Base-by-base conservation (phyloP, 2,888 invertebrate species). In the Malachius bipustulatus region DNA sequence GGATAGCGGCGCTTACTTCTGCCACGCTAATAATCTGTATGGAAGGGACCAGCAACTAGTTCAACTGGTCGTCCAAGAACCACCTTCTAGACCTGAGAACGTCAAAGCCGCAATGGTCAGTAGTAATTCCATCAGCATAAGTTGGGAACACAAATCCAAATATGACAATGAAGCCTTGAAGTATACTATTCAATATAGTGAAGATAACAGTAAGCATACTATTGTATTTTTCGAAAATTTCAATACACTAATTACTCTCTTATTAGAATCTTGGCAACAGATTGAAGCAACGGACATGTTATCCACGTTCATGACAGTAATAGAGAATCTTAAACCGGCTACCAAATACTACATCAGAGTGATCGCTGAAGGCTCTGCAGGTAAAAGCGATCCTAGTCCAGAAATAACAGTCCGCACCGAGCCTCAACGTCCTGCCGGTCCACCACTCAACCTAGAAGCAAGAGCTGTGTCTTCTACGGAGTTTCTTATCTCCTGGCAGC, bases 1-100 rank as follows among this genome's bases (percentile, higher is more conserved):
- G 9, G 82, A 84, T 51, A 78, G 77, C 46, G 83, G 82, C 0
- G 73, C 80, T 2, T 84, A 83, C 55, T 79, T 80, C 48, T 84
- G 84, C 51, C 77, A 77, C 47, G 82, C 83, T 12, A 77, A 73
- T 55, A 84, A 84, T 58, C 67, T 77, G 48, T 79, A 77, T 47
- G 78, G 77, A 3, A 69, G 75, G 37, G 76, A 76, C 53, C 81
- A 83, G 55, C 78, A 80, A 48, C 57, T 77, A 42, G 77, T 82
- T 14, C 77, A 79, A 48, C 62, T 83, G 26, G 68, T 75, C 43
- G 81, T 83, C 1, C 79, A 79, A 63, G 84, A 84, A 56, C 79
- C 79, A 2, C 80, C 84, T 3, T 73, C 77, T 46, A 70, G 77
- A 33, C 80, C 83, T 6, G 70, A 69, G 34, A 71, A 74, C 36